Percentiles rank a stretch among this genome's conserved stretches.
Conservation (phyloP, 2,797 vertebrate genomes). For the Coluber constrictor region DNA sequence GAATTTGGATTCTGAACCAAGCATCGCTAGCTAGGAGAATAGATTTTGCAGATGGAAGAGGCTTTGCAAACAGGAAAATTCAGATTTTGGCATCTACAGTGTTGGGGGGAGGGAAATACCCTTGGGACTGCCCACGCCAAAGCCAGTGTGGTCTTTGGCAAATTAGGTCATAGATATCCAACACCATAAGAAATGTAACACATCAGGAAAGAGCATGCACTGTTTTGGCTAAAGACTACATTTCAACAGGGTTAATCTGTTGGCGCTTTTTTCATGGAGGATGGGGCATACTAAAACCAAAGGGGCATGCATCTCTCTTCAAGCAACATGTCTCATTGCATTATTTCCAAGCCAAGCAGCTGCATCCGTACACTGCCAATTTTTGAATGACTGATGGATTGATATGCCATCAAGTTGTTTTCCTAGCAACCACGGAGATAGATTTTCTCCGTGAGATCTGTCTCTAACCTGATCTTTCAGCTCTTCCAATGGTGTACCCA, state of each 20-base stretch:
- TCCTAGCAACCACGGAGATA: not conserved
- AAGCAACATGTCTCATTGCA: not conserved
- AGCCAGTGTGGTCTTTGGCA: not conserved
- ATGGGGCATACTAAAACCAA: not conserved
- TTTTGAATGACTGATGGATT: not conserved
- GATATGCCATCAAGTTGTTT: not conserved
- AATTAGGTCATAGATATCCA: not conserved
- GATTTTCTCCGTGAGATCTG: not conserved
- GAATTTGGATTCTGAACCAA: not conserved
- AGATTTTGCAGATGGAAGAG: not conserved
- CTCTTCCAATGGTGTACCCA: not conserved
- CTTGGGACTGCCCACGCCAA: not conserved
- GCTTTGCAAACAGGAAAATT: not conserved
- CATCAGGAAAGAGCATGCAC: not conserved
- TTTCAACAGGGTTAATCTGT: not conserved
- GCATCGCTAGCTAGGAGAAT: not conserved
- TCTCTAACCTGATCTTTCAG: not conserved
- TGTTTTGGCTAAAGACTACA: not conserved
- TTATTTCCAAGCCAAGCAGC: not conserved
- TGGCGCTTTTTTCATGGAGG: not conserved
- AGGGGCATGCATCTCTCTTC: not conserved
- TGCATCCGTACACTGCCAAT: not conserved
- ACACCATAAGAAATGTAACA: not conserved
- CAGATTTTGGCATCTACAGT: not conserved
- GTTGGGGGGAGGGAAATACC: not conserved